A percentile compares a stretch with the other conserved stretches of the same genome.
These are phyloP conservation scores for Tringa solitaria DNA, from an alignment of 2,113 vertebrate genomes.

Conservation along the genomic window DNA sequence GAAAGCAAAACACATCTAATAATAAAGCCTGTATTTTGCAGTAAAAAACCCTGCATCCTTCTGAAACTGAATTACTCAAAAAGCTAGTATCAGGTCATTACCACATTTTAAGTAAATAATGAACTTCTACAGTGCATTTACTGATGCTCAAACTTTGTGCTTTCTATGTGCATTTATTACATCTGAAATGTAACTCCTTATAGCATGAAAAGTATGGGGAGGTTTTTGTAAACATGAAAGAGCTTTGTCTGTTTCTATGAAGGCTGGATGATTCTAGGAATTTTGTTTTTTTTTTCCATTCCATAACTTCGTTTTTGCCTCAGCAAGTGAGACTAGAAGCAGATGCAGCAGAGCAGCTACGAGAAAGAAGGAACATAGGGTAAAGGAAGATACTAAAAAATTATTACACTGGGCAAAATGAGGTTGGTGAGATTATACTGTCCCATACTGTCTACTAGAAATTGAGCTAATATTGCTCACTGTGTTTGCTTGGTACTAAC, in stretches of 20 bases:
- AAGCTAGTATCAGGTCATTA: not conserved
- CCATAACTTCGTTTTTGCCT: not conserved
- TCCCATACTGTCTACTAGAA: not conserved
- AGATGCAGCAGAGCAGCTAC: not conserved
- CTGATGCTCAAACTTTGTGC: not conserved
- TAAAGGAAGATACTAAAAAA: not conserved
- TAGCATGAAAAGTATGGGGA: not conserved
- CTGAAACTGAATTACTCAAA: not conserved
- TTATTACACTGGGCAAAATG: not conserved
- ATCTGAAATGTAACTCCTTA: not conserved
- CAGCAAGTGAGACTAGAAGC: not conserved
- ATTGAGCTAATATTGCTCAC: not conserved
- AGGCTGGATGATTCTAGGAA: not conserved
- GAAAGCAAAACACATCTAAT: not conserved
- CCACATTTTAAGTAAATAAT: not conserved
- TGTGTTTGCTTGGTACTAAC: not conserved
- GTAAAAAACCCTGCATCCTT: not conserved
- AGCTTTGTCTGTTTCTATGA: not conserved
- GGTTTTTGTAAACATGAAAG: not conserved
- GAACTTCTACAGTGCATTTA: not conserved
- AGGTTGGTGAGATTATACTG: not conserved
- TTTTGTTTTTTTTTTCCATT: not conserved
- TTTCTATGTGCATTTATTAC: not conserved
- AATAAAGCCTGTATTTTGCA: not conserved
- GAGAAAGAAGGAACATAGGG: not conserved